phyloP scores from a whole-genome alignment of 1,140 invertebrate species.

The Pseudobourletiella spinata region DNA sequence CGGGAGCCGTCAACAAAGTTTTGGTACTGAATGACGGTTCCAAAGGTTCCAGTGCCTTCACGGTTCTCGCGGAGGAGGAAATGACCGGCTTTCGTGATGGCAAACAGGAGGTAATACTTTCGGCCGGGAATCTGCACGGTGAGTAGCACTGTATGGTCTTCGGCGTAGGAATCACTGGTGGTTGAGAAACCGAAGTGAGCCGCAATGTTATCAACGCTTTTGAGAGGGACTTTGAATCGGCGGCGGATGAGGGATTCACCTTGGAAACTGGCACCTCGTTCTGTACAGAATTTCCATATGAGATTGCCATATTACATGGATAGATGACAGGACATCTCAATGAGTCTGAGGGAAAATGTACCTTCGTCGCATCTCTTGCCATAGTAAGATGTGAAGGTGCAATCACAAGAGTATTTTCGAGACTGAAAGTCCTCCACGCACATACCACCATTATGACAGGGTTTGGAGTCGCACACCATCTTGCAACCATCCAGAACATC shows the following conservation, averaged over 20 bases:
- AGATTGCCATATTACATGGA: too few relatives aligned
- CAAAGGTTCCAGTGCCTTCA: slow-evolving; percentile 53
- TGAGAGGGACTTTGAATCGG: slow-evolving; percentile 53
- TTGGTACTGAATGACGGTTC: slow-evolving; percentile 58
- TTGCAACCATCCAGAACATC: slow-evolving; percentile 63
- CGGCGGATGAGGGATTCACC: slow-evolving; percentile 70
- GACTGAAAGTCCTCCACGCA: slow-evolving; percentile 84
- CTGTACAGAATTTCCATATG: slow-evolving; percentile 43
- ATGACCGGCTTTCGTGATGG: slow-evolving; percentile 67
- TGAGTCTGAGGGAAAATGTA: slow-evolving; percentile 39
- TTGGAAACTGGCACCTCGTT: slow-evolving; percentile 78
- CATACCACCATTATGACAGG: slow-evolving; percentile 61
- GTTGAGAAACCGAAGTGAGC: slow-evolving; percentile 54
- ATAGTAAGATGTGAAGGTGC: slow-evolving; percentile 76
- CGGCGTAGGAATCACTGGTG: slow-evolving; percentile 12
- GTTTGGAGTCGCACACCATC: slow-evolving; percentile 76
- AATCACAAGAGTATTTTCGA: slow-evolving; percentile 73
- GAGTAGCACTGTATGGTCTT: slow-evolving; percentile 30
- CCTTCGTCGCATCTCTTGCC: slow-evolving; percentile 59
- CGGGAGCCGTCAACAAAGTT: slow-evolving; percentile 72
- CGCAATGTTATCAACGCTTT: slow-evolving; percentile 60
- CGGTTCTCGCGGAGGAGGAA: slow-evolving; percentile 75
- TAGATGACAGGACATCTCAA: too few relatives aligned
- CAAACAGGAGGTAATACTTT: slow-evolving; percentile 71
- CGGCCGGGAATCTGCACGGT: slow-evolving; percentile 48